These are phyloP conservation scores for Charadrius vociferus DNA, from an alignment of 2,113 vertebrate genomes.

Conservation along the genomic window DNA sequence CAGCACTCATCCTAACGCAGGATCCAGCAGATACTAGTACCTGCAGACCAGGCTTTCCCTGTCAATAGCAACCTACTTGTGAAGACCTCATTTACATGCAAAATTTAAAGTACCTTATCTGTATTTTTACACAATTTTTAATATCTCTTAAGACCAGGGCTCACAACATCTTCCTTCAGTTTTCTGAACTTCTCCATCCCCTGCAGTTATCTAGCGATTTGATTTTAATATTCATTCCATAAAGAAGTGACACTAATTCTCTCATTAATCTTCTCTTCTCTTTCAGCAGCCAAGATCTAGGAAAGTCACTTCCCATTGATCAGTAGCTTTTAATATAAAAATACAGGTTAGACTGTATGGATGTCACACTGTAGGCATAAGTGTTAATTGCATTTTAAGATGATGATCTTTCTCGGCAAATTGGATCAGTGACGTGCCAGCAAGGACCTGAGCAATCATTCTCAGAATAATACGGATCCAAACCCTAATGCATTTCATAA, in stretches of 20 bases:
- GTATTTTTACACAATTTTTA: not conserved
- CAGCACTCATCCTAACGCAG: not conserved
- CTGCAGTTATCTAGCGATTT: slow-evolving; percentile 37
- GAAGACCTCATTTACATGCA: not conserved
- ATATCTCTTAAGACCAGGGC: not conserved
- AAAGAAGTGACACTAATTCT: slow-evolving; percentile 41
- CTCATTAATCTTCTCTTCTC: slow-evolving; percentile 51
- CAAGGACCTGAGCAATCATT: not conserved
- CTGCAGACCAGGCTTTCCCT: not conserved
- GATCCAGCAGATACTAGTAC: not conserved
- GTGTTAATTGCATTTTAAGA: slow-evolving; percentile 56
- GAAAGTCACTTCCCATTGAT: slow-evolving; percentile 51
- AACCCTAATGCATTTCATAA: slow-evolving; percentile 12
- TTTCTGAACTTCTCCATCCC: slow-evolving; percentile 1
- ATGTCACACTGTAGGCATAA: slow-evolving; percentile 15
- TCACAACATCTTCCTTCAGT: not conserved
- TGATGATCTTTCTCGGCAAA: slow-evolving; percentile 38
- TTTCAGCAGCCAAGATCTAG: slow-evolving; percentile 41
- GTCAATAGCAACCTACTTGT: not conserved
- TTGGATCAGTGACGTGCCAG: slow-evolving; percentile 42
- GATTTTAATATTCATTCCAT: slow-evolving; percentile 28
- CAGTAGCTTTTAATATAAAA: slow-evolving; percentile 53
- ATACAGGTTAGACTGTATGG: slow-evolving; percentile 29
- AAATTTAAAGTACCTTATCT: not conserved
- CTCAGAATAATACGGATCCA: slow-evolving; percentile 1